A percentile compares a stretch with the other conserved stretches of the same genome.
Conservation (phyloP, 30 jellyfish, hydroid and myxozoan species). For the Cassiopea xamachana region DNA sequence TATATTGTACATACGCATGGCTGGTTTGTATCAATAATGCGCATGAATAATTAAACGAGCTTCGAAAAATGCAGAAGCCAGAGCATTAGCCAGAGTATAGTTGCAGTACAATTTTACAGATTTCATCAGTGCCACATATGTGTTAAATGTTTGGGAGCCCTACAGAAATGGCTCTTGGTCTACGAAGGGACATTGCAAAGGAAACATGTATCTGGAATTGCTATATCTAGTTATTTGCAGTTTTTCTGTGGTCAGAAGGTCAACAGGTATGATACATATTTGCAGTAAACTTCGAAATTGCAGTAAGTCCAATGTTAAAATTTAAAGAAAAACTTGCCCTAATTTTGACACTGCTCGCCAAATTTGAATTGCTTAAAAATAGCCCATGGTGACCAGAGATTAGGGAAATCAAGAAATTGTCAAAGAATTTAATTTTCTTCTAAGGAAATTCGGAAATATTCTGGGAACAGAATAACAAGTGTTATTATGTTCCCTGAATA, state of each 20-base stretch:
- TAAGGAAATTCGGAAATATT: too few relatives aligned
- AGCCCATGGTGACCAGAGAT: too few relatives aligned
- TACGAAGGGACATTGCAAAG: too few relatives aligned
- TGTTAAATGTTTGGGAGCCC: neutral
- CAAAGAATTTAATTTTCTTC: too few relatives aligned
- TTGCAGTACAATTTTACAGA: neutral
- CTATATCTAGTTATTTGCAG: neutral
- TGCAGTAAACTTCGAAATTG: neutral
- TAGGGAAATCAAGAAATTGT: too few relatives aligned
- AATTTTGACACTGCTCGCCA: too few relatives aligned
- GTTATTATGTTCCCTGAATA: too few relatives aligned
- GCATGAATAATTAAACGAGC: neutral
- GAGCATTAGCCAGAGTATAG: neutral
- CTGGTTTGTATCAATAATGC: neutral
- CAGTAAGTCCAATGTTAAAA: neutral
- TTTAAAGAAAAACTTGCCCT: too few relatives aligned
- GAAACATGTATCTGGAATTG: neutral
- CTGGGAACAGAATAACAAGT: too few relatives aligned
- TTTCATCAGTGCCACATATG: neutral
- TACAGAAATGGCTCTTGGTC: neutral
- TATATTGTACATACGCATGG: neutral
- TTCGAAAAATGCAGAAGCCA: neutral
- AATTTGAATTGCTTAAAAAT: too few relatives aligned
- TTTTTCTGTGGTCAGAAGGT: conserved; percentile 14
- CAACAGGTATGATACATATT: conserved; percentile 29